Evolutionary conservation across 2,113 vertebrate species (phyloP).

Genomic region (Orientallactaga bullata): DNA sequence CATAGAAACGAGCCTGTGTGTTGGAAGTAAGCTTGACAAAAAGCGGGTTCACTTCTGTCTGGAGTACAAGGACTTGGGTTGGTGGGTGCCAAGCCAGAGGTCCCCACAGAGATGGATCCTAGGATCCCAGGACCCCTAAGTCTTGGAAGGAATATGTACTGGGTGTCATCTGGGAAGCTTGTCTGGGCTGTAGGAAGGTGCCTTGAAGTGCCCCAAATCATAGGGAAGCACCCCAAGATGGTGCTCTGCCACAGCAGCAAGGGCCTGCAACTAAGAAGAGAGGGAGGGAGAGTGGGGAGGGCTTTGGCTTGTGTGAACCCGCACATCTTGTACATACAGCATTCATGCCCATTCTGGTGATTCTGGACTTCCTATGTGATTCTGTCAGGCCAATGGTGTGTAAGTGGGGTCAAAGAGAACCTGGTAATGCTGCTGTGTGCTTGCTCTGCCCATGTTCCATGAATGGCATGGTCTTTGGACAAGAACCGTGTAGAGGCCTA

Average conservation of each 20-base stretch:
- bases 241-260: no score
- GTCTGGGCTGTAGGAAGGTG: neutral
- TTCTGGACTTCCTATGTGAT: neutral
- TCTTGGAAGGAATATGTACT: neutral
- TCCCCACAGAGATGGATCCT: no score
- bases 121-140: neutral
- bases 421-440: accelerated
- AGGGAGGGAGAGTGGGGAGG: neutral
- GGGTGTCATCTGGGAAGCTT: neutral
- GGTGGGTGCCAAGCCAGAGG: accelerated
- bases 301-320: no score
- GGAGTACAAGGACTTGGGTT: accelerated
- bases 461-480: neutral
- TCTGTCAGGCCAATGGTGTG: accelerated
- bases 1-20: neutral
- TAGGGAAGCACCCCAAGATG: no score
- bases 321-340: accelerated
- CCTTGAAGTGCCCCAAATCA: neutral
- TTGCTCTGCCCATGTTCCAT: neutral
- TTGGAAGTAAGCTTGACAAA: neutral
- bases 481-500: accelerated
- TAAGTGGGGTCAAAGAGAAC: neutral
- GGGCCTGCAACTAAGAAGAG: neutral
- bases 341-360: accelerated
- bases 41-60: neutral